Evolutionary conservation across 2,797 vertebrate genomes (phyloP), one percentile per base, ranked within the genome.

Genomic region (Typhlichthys subterraneus): DNA sequence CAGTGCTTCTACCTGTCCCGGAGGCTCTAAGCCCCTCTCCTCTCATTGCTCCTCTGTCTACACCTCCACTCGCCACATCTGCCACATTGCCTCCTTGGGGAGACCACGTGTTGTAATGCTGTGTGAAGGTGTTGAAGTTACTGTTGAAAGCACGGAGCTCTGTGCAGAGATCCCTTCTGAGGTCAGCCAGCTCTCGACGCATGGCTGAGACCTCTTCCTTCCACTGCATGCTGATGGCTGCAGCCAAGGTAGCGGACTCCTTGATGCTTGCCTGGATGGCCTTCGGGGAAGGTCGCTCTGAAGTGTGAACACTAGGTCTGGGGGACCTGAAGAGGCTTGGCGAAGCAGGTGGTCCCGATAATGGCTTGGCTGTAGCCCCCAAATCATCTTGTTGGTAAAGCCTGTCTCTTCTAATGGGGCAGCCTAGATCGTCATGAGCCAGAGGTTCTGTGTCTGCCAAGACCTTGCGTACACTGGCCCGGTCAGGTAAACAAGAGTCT

Each of bases 81-180:
- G 78, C 70, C 72, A 70, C 11, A 42, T 63, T 80, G 10, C 64
- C 85, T 63, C 76, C 89, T 68, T 91, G 91, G 5, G 92, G 93
- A 54, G 93, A 93, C 93, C 93, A 94, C 7, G 92, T 94, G 77
- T 93, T 94, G 77, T 94, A 94, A 83, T 90, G 92, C 73, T 93
- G 89, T 0, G 93, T 91, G 60, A 94, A 94, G 23, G 85, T 89
- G 66, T 91, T 92, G 57, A 93, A 93, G 76, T 93, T 91, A 67
- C 84, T 93, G 82, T 94, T 94, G 73, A 94, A 94, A 70, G 93
- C 92, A 63, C 92, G 88, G 7, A 93, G 91, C 67, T 94, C 93
- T 63, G 85, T 88, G 71, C 93, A 94, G 33, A 94, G 89, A 77
- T 94, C 93, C 65, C 86, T 87, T 68, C 93, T 83, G 52, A 94